phyloP scores from a whole-genome alignment of 2,113 vertebrate species.

The Salvelinus sp. region DNA sequence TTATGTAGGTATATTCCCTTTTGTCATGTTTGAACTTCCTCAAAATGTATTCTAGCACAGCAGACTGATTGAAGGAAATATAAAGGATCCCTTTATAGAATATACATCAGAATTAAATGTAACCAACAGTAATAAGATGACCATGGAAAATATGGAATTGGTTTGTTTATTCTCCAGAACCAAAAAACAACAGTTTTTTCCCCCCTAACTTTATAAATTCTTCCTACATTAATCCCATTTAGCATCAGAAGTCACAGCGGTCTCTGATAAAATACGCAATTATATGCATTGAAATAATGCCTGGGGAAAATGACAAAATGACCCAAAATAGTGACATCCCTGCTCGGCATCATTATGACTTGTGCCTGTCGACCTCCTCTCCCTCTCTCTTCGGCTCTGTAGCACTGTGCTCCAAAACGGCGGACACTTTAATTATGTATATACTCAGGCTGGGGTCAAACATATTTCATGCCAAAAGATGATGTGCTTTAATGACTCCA shows the following conservation, averaged over 20 bases:
- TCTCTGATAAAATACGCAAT: constrained; percentile 67
- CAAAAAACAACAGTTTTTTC: constrained; percentile 21
- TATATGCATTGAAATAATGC: constrained; percentile 66
- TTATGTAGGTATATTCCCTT: too few species aligned
- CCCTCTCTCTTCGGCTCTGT: constrained; percentile 44
- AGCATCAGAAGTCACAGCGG: constrained; percentile 37
- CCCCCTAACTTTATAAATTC: constrained; percentile 26
- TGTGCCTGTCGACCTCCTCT: constrained; percentile 66
- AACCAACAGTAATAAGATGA: too few species aligned
- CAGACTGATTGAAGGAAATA: neutral
- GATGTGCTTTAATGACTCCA: constrained; percentile 83
- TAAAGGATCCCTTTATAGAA: neutral
- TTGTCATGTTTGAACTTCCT: neutral
- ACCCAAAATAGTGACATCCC: constrained; percentile 69
- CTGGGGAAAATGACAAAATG: constrained; percentile 69
- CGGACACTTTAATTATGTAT: constrained; percentile 86
- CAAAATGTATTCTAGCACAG: constrained; percentile 14
- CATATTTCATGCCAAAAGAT: constrained; percentile 86
- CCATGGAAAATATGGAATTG: neutral
- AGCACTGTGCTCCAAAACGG: too few species aligned
- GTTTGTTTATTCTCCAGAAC: constrained; percentile 20
- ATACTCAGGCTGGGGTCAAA: constrained; percentile 85
- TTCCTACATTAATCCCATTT: constrained; percentile 22
- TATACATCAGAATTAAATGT: too few species aligned
- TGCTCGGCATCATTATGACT: constrained; percentile 65